Conservation (phyloP, 2,113 vertebrate genomes). For the Sinosuthora webbiana region DNA sequence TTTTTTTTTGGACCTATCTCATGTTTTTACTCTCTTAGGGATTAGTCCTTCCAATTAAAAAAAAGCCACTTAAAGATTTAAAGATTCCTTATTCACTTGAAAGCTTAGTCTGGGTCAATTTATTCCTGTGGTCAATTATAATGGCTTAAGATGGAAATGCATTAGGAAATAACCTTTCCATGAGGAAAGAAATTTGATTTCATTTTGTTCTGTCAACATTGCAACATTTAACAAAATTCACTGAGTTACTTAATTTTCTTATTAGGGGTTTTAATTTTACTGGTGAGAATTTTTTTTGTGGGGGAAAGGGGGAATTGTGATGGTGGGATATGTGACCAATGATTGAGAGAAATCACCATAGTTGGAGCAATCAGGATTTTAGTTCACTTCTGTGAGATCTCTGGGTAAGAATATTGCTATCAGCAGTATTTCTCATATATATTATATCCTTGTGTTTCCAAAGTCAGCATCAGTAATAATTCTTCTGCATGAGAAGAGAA, state of each 20-base stretch:
- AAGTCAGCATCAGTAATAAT: not conserved
- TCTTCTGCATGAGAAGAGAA: not conserved
- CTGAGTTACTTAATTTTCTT: not conserved
- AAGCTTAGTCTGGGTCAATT: not conserved
- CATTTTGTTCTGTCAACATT: not conserved
- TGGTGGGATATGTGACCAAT: not conserved
- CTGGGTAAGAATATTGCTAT: not conserved
- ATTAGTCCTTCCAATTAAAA: not conserved
- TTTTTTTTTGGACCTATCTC: not conserved
- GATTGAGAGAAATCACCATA: not conserved
- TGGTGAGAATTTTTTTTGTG: fast-evolving
- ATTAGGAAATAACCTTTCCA: not conserved
- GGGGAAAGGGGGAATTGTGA: not conserved
- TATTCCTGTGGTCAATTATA: not conserved
- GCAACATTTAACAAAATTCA: not conserved
- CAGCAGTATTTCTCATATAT: not conserved
- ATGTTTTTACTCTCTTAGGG: not conserved
- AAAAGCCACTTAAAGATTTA: not conserved
- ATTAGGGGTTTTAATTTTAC: not conserved
- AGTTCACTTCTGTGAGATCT: not conserved
- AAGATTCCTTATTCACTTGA: not conserved
- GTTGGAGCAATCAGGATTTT: not conserved
- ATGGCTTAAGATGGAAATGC: not conserved
- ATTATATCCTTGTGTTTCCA: not conserved
- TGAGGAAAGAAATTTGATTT: not conserved